Conservation (phyloP, 2,797 vertebrate species). For the Oreochromis mossambicus region DNA sequence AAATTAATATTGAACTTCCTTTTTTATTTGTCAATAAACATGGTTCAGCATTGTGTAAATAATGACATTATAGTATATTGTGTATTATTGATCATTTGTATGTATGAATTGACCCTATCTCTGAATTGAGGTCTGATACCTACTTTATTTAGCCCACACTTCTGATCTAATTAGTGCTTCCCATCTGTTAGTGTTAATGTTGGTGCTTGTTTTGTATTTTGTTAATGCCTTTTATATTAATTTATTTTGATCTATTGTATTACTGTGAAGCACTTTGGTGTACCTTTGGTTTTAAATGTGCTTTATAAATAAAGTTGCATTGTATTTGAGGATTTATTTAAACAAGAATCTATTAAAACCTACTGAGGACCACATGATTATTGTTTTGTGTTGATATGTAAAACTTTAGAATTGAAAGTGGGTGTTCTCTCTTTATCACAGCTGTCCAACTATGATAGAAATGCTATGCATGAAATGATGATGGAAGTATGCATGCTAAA, state of each 20-base stretch:
- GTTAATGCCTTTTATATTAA: neutral
- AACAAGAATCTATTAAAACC: neutral
- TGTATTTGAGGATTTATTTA: neutral
- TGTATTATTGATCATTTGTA: neutral
- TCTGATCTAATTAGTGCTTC: neutral
- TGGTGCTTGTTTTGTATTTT: neutral
- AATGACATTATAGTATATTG: neutral
- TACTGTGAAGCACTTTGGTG: neutral
- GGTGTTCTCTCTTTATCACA: neutral
- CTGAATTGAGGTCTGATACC: neutral
- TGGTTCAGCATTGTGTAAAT: neutral
- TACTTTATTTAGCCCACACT: neutral
- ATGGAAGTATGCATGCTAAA: constrained; percentile 52
- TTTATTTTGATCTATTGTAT: neutral
- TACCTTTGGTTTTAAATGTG: neutral
- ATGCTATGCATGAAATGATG: neutral
- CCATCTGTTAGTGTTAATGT: neutral
- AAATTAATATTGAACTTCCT: neutral
- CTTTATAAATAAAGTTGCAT: neutral
- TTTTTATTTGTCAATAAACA: neutral
- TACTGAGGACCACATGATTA: neutral
- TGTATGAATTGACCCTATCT: neutral
- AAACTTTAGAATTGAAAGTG: neutral
- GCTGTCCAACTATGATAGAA: neutral
- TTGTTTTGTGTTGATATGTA: neutral